Conservation (phyloP, 2,888 invertebrate species). For the Phyllotreta cruciferae region DNA sequence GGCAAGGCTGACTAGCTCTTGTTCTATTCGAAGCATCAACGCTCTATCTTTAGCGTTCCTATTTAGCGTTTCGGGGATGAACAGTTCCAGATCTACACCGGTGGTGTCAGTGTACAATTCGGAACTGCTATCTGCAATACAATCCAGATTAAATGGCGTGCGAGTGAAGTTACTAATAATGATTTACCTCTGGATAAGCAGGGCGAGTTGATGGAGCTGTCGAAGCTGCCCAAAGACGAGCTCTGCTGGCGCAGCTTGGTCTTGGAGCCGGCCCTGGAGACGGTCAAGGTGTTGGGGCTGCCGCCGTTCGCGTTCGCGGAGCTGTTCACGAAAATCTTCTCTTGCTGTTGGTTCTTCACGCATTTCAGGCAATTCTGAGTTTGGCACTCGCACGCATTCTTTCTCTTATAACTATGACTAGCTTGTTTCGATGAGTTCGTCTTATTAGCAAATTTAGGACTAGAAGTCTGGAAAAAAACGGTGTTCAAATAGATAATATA, state of each 20-base stretch:
- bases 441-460: conserved; percentile 45
- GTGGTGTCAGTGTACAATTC: conserved; percentile 78
- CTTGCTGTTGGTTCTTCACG: conserved; percentile 48
- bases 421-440: conserved; percentile 49
- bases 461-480: conserved; percentile 37
- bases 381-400: conserved; percentile 46
- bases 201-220: conserved; percentile 64
- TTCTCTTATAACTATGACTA: conserved; percentile 56
- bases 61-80: conserved; percentile 89
- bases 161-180: neutral
- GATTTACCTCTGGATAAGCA: conserved; percentile 65
- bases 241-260: conserved; percentile 58
- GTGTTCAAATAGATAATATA: conserved; percentile 3
- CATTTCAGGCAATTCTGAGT: conserved; percentile 54
- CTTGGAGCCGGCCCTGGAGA: conserved; percentile 49
- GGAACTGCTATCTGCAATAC: conserved; percentile 72
- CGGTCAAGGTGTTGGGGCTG: conserved; percentile 52
- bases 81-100: conserved; percentile 83
- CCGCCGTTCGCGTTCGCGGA: conserved; percentile 54
- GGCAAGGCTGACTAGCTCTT: conserved; percentile 82
- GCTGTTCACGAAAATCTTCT: conserved; percentile 55
- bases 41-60: conserved; percentile 88
- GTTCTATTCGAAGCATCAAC: conserved; percentile 86
- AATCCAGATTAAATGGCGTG: neutral
- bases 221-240: conserved; percentile 61